phyloP scores from a whole-genome alignment of 1,140 invertebrate genomes.

The Chrysomallon squamiferum region DNA sequence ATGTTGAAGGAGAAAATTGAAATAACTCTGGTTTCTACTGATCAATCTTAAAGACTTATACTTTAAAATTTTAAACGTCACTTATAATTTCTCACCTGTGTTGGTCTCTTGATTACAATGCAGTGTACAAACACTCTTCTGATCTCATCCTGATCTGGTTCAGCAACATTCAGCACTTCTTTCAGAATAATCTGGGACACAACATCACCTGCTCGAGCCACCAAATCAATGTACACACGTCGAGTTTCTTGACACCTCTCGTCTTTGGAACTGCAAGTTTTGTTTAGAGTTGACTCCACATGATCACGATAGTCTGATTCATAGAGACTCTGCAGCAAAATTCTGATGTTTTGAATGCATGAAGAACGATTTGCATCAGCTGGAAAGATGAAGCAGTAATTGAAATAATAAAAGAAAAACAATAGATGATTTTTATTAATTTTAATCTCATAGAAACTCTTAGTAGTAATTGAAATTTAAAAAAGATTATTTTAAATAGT shows the following conservation, averaged over 20 bases:
- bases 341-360: constrained; percentile 23
- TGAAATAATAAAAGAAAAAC: no score
- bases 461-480: no score
- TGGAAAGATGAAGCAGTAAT: constrained; percentile 13
- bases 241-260: constrained; percentile 17
- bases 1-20: no score
- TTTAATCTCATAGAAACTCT: no score
- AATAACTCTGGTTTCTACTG: no score
- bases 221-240: constrained; percentile 30
- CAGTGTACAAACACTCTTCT: constrained; percentile 23
- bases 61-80: no score
- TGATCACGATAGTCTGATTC: constrained; percentile 13
- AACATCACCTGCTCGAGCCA: constrained; percentile 16
- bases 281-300: constrained; percentile 11
- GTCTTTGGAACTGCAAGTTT: constrained; percentile 13
- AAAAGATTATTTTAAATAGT: no score
- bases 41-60: no score
- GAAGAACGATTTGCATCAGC: constrained; percentile 27
- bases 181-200: constrained; percentile 23
- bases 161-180: constrained; percentile 14
- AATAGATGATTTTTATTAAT: no score
- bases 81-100: constrained; percentile 19
- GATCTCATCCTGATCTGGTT: constrained; percentile 20
- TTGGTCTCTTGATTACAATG: constrained; percentile 18
- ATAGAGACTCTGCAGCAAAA: constrained; percentile 7